Evolutionary conservation across 2,888 invertebrate species (phyloP), one percentile per base, ranked within the genome.

Genomic region (Caenorhabditis sp.): DNA sequence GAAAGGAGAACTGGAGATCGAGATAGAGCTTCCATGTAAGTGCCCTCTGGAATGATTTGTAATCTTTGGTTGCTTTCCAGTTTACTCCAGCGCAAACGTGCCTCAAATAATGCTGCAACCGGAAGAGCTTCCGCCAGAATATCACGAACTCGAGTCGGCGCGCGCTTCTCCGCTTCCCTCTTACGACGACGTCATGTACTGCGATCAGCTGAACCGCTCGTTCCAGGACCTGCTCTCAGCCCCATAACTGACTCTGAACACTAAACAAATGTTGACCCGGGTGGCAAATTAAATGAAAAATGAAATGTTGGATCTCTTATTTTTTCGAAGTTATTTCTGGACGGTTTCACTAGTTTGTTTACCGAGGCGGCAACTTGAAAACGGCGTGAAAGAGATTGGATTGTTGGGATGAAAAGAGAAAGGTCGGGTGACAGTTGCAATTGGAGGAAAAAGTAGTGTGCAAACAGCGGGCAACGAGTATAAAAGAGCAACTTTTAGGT

Each of bases 171-270:
- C 79, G 17, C 56, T 79, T 15, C 79, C 79, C 0, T 75, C 79
- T n/a, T 79, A 79, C 26, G 79, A 79, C 17, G 79, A 79, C 37
- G 70, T 75, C 20, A 58, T 75, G 41, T 79, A 79, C 59, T 79
- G 71, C 39, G 79, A 79, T 39, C 79, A 79, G 52, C 20, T 75
- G 32, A 75, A 58, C 56, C 59, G 75, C 24, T 79, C 79, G 27
- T 79, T 75, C 15, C 70, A 75, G 32, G 72, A 75, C 48, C 50
- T 79, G 11, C 41, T 79, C 6, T 72, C 77, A 7, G 59, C 76
- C 8, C 39, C 46, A 71, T 68, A 68, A 68, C 37, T 30, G 26
- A 15, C 5, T 39, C 26, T 5, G 20, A 62, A 26, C n/a, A 53
- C 45, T 62, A 22, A 62, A 52, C 52, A 37, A 63, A 53, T 55